These are phyloP conservation scores for Limonius californicus DNA, from an alignment of 1,140 invertebrate species.

Conservation along the genomic window DNA sequence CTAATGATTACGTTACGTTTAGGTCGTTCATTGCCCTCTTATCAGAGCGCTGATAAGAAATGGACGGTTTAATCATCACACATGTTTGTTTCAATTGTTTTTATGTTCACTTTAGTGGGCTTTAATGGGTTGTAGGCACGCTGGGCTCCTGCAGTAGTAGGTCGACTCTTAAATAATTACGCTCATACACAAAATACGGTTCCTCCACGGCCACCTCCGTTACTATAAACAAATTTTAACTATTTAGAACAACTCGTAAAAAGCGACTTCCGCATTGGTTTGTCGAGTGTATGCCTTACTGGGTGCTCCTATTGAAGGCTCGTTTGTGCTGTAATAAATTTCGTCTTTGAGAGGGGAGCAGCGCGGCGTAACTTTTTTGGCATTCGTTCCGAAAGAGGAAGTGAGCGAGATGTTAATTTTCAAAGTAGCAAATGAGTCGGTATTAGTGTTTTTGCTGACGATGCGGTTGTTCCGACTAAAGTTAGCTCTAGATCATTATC, in stretches of 20 bases:
- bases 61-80: not conserved
- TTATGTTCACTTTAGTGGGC: not conserved
- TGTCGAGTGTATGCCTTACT: too few relatives aligned
- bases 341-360: too few relatives aligned
- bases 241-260: too few relatives aligned
- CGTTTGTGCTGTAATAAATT: too few relatives aligned
- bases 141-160: not conserved
- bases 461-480: constrained; percentile 22
- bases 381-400: not conserved
- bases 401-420: constrained; percentile 30
- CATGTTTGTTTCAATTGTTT: constrained; percentile 1
- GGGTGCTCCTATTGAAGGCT: too few relatives aligned
- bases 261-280: too few relatives aligned
- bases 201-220: too few relatives aligned
- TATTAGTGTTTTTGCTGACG: constrained; percentile 32
- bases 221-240: too few relatives aligned
- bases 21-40: not conserved
- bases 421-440: constrained; percentile 31
- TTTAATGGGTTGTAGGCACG: constrained; percentile 1
- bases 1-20: constrained; percentile 3
- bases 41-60: constrained; percentile 2
- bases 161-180: too few relatives aligned
- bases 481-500: constrained; percentile 37
- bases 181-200: too few relatives aligned
- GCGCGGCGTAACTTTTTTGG: not conserved